phyloP scores from a whole-genome alignment of 2,797 vertebrate genomes.

The Delichon dasypus region DNA sequence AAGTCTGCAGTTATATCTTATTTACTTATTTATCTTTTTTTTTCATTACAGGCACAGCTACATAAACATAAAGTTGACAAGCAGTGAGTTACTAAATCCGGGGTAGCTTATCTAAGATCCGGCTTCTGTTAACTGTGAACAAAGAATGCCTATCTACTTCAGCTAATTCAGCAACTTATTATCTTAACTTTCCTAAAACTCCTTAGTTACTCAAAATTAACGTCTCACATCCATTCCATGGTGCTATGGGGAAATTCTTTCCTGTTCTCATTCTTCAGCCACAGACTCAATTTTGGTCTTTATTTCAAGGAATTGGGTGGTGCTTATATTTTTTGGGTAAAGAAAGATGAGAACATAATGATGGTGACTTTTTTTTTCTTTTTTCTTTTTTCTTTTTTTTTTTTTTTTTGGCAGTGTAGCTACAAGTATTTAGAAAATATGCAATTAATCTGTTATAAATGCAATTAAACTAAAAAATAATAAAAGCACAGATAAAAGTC shows the following conservation, averaged over 20 bases:
- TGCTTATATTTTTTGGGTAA: background rate
- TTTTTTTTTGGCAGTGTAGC: background rate
- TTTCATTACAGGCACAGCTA: too few relatives aligned
- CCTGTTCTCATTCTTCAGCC: background rate
- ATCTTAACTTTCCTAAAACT: too few relatives aligned
- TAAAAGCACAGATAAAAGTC: background rate
- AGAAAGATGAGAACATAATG: background rate
- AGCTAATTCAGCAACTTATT: too few relatives aligned
- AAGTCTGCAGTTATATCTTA: too few relatives aligned
- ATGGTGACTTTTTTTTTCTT: background rate
- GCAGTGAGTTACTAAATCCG: too few relatives aligned
- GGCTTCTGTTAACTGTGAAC: too few relatives aligned
- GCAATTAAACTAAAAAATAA: background rate
- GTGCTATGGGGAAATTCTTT: background rate
- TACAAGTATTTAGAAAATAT: background rate
- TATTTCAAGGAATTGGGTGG: background rate
- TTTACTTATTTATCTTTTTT: too few relatives aligned
- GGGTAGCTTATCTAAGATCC: too few relatives aligned
- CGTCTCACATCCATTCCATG: accelerated
- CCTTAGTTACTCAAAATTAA: too few relatives aligned
- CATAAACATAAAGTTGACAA: too few relatives aligned
- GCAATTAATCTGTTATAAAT: background rate
- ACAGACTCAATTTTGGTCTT: background rate
- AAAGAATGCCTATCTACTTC: too few relatives aligned
- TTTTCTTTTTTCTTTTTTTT: background rate